These are phyloP conservation scores for Crocidura indochinensis DNA, from an alignment of 2,797 vertebrate species.

Conservation along the genomic window DNA sequence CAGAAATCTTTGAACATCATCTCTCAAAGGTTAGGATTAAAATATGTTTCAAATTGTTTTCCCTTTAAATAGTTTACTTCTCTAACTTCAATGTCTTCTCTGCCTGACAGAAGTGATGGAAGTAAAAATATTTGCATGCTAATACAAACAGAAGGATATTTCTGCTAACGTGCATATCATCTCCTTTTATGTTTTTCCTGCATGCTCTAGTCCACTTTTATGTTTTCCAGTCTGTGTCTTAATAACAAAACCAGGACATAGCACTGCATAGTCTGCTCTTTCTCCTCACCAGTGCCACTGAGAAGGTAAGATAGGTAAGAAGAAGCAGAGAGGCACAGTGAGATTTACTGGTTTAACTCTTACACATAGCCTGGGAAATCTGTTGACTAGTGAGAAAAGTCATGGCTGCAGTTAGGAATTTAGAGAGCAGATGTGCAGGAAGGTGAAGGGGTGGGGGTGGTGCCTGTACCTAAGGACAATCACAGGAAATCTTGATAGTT, in stretches of 20 bases:
- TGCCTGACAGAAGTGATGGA: background rate
- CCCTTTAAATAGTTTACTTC: background rate
- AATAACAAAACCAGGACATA: background rate
- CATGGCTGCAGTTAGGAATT: background rate
- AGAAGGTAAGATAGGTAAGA: background rate
- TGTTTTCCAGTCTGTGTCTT: background rate
- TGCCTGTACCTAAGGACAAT: background rate
- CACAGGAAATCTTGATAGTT: background rate
- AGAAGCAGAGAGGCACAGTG: background rate
- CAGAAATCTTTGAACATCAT: background rate
- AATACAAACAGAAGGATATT: background rate
- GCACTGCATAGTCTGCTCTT: background rate
- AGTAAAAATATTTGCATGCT: background rate
- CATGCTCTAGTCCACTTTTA: background rate
- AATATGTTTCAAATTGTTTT: background rate
- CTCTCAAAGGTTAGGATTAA: background rate
- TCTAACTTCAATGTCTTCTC: background rate
- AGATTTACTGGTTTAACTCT: background rate
- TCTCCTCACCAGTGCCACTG: background rate
- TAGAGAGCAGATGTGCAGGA: background rate
- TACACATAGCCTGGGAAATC: background rate
- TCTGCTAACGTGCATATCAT: background rate
- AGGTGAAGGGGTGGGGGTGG: background rate
- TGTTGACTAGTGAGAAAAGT: background rate
- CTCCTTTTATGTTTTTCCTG: background rate